phyloP scores from a whole-genome alignment of 2,888 invertebrate species.

The Bedellia somnulentella region DNA sequence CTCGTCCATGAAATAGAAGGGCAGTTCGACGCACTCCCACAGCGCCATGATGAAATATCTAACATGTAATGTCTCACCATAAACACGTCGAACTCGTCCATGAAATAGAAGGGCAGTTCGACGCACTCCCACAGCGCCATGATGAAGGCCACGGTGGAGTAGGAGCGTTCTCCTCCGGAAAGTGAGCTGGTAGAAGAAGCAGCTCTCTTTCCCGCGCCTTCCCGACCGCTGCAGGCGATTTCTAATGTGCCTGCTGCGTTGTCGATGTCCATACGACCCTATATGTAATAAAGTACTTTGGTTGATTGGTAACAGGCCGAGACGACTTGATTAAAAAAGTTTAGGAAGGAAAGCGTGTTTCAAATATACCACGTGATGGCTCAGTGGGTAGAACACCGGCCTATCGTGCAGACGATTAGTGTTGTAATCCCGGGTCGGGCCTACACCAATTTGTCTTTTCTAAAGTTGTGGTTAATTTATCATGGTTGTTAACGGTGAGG shows the following conservation, averaged over 20 bases:
- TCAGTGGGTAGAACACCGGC: too few species aligned
- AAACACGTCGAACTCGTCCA: conserved; percentile 97
- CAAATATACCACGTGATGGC: too few species aligned
- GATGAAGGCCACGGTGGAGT: conserved; percentile 92
- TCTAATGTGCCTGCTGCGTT: conserved; percentile 23
- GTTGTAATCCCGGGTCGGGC: too few species aligned
- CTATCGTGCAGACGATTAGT: too few species aligned
- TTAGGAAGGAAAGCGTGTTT: too few species aligned
- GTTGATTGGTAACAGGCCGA: too few species aligned
- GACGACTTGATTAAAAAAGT: too few species aligned
- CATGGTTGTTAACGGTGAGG: too few species aligned
- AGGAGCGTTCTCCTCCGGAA: conserved; percentile 95
- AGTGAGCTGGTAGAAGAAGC: conserved; percentile 63
- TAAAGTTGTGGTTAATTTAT: too few species aligned
- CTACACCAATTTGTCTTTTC: too few species aligned
- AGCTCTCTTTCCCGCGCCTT: conserved; percentile 16
- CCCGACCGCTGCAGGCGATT: conserved; percentile 31
- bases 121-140: conserved; percentile 92
- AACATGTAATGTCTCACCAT: conserved; percentile 67
- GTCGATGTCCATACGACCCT: conserved; percentile 62
- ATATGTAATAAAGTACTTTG: too few species aligned
- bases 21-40: conserved; percentile 81
- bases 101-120: conserved; percentile 88
- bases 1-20: too few species aligned
- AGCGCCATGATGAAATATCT: conserved; percentile 73